phyloP scores from a whole-genome alignment of 2,888 invertebrate species.

The Aspidapion aeneum region DNA sequence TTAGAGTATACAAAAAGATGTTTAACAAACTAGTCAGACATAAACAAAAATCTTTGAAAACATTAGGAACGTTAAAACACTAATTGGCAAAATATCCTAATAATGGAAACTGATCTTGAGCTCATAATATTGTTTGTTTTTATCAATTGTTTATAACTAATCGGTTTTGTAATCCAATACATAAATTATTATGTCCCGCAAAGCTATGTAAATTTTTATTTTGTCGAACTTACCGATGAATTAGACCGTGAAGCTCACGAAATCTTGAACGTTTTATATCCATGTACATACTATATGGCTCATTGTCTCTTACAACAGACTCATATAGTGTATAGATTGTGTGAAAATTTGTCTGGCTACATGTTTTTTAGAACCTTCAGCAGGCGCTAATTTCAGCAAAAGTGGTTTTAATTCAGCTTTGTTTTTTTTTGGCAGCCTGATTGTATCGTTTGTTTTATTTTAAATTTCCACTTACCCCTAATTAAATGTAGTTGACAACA shows the following conservation, averaged over 20 bases:
- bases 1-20: no score
- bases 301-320: background rate
- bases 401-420: no score
- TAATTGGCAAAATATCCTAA: no score
- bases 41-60: no score
- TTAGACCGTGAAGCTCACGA: constrained; percentile 27
- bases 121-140: background rate
- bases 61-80: no score
- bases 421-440: no score
- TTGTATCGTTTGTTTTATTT: no score
- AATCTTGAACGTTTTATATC: constrained; percentile 19
- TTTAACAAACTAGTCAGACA: no score
- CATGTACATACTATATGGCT: background rate
- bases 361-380: background rate
- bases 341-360: background rate
- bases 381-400: background rate
- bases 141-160: background rate
- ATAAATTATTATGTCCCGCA: constrained; percentile 1
- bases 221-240: constrained; percentile 21
- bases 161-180: background rate
- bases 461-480: no score
- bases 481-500: no score
- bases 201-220: constrained; percentile 22
- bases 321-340: no score
- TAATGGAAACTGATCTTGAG: no score